Base-by-base conservation (phyloP, 2,888 invertebrate species). In the Dastarcus helophoroides region DNA sequence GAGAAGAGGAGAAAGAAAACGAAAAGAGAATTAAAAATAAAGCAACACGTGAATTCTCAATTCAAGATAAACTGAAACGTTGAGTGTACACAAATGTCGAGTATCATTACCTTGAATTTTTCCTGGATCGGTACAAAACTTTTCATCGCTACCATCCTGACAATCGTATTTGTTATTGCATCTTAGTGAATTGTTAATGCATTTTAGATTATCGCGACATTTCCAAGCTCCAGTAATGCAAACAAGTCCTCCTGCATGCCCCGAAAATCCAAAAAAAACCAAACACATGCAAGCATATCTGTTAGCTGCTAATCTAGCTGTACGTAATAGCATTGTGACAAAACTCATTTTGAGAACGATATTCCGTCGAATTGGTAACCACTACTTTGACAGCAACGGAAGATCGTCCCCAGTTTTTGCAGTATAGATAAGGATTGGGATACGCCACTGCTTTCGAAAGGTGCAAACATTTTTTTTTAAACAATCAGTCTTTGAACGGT, bases 141-240 rank as follows among this genome's bases (percentile, higher is more conserved):
- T 51, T 53, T 71, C 70, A 46, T 71, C 71, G 46, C 65, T 65
- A 36, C 53, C 51, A 55, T 72, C 73, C 25, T 60, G 51, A 54
- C 73, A 76, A 53, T 76, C 71, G 37, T 55, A 50, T 39, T 53
- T 53, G 39, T 66, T 64, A 56, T 76, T 67, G 54, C 75, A 71
- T 42, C 58, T 55, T 48, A 62, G 62, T 50, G 54, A 42, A 33
- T 49, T 50, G 46, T 58, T 58, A 51, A 71, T 63, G 56, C 70
- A 70, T 41, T 54, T 60, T 44, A 60, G 62, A 38, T 62, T 63
- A 44, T 66, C 63, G 41, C 51, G 53, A 58, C 73, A 74, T 47
- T 59, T 63, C 63, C 70, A 71, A 53, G 69, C 61, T 45, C 63
- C 61, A 27, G 57, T 50, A 30, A 54, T 54, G 54, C 73, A 70